These are phyloP conservation scores for Drosophila equinoxialis DNA, from an alignment of 1,140 invertebrate species.

Conservation along the genomic window DNA sequence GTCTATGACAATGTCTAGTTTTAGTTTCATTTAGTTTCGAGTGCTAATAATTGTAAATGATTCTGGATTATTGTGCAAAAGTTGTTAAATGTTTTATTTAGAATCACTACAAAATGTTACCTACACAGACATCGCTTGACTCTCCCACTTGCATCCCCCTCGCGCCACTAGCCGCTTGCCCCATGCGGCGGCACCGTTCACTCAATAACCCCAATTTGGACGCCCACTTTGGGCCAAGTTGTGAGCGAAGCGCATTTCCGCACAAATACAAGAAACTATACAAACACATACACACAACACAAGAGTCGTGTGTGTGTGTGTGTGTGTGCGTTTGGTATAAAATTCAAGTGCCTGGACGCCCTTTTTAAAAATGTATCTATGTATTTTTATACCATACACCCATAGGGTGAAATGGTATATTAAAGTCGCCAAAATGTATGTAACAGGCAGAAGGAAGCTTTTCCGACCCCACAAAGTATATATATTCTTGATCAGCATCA, in stretches of 20 bases:
- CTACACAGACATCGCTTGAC: slow-evolving; percentile 4
- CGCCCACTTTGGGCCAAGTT: slow-evolving; percentile 57
- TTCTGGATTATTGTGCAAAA: too few species aligned
- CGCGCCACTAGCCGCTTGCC: neutral
- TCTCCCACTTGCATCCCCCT: neutral
- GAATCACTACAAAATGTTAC: neutral
- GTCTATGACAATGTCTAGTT: too few species aligned
- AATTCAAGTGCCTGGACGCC: slow-evolving; percentile 56
- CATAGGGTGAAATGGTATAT: too few species aligned
- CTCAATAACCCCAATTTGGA: slow-evolving; percentile 35
- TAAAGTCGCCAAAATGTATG: too few species aligned
- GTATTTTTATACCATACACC: too few species aligned
- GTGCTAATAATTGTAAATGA: too few species aligned
- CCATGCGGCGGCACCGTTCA: slow-evolving; percentile 3
- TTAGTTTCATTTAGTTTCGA: too few species aligned
- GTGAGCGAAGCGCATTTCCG: slow-evolving; percentile 65
- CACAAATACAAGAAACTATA: slow-evolving; percentile 20
- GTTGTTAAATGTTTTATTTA: neutral
- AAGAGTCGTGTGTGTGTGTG: neutral
- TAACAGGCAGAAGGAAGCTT: too few species aligned
- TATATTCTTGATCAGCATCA: too few species aligned
- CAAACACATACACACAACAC: too few species aligned
- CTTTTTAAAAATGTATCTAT: slow-evolving; percentile 44
- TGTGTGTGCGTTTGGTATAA: slow-evolving; percentile 23
- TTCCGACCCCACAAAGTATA: too few species aligned